A percentile compares a stretch with the other conserved stretches of the same genome.
phyloP scores from a whole-genome alignment of 2,888 invertebrate species.

The Xylota segnis region DNA sequence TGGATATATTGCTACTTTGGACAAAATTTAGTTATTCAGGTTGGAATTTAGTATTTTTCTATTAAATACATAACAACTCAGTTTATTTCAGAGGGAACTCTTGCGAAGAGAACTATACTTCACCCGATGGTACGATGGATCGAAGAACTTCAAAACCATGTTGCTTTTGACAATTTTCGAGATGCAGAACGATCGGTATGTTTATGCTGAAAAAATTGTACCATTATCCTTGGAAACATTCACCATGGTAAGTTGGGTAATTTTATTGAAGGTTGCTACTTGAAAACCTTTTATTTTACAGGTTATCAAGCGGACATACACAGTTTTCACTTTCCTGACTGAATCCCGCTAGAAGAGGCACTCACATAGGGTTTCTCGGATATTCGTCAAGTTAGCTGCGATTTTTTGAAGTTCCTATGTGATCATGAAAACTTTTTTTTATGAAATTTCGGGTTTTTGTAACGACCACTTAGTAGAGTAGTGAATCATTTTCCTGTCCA shows the following conservation, averaged over 20 bases:
- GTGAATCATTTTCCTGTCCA: too few species aligned
- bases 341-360: too few species aligned
- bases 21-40: conserved; percentile 9
- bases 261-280: neutral
- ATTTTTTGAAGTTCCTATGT: too few species aligned
- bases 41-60: neutral
- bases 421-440: too few species aligned
- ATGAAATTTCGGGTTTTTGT: too few species aligned
- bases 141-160: neutral
- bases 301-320: neutral
- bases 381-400: too few species aligned
- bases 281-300: neutral
- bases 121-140: neutral
- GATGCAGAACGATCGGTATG: neutral
- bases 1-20: conserved; percentile 31
- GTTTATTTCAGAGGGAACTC: neutral
- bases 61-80: too few species aligned
- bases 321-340: too few species aligned
- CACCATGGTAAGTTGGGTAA: neutral
- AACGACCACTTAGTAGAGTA: too few species aligned
- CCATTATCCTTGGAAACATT: neutral
- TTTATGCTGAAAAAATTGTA: neutral
- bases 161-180: neutral
- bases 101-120: neutral
- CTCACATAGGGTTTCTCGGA: too few species aligned